Base-by-base conservation (phyloP, 2,797 vertebrate genomes). In the Melopsittacus undulatus region DNA sequence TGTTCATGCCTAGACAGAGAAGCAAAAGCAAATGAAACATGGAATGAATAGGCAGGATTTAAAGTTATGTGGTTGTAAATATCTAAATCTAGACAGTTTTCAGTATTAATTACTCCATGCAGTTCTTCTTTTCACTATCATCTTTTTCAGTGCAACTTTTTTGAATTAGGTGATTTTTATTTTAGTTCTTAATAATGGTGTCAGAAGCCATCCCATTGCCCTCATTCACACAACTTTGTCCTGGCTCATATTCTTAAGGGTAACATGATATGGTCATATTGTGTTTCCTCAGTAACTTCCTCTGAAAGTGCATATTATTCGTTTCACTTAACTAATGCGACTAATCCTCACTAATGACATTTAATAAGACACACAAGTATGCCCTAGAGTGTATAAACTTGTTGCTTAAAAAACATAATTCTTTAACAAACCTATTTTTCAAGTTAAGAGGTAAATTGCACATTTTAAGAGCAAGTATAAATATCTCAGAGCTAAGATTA, bases 91-190 rank as follows among this genome's bases (percentile, higher is more conserved):
- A 61, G 62, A 46, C 22, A 59, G 8, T 27, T 94, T 94, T 90
- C 88, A 93, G 83, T 91, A 90, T 94, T 93, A 91, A 87, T 90
- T 96, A 94, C 82, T 80, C 56, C 14, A 61, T 29, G 9, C 20
- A 54, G 42, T n/a, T 84, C 29, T 67, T 34, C 8, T 84, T 92
- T 89, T 95, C 57, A 52, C 42, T 93, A 72, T 83, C 20, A 59
- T 30, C 88, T 87, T 90, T 90, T 96, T 96, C 95, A 49, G 64
- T 95, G 84, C 61, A 84, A 63, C 69, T 96, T 95, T 79, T 93
- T 92, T 95, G 75, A 13, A 34, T 90, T 95, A 93, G 87, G 43
- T 72, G 4, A 64, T 82, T 96, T 96, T 81, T 61, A 67, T 87
- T 87, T 94, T 89, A 62, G 92, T 93, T 96, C 45, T 95, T 83